A percentile compares a stretch with the other conserved stretches of the same genome.
Conservation (phyloP, 1,140 invertebrate genomes). For the Heterodera carotae region DNA sequence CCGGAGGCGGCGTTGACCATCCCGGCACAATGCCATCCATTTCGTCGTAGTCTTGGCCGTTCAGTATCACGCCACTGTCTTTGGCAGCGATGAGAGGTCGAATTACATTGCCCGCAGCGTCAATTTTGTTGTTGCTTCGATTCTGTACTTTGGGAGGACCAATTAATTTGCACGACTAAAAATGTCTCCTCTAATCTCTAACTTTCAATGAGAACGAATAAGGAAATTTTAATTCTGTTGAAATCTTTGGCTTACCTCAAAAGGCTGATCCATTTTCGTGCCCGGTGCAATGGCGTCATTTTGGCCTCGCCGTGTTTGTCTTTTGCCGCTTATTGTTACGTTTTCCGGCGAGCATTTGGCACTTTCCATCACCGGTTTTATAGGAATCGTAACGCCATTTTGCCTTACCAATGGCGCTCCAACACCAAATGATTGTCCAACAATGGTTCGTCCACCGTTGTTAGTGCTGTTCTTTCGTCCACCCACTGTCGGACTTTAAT, state of each 20-base stretch:
- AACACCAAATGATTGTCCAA: background rate
- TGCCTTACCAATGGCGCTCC: background rate
- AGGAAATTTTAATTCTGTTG: too few species aligned
- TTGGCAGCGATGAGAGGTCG: too few species aligned
- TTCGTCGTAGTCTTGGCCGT: background rate
- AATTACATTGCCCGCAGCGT: too few species aligned
- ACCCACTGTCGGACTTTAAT: background rate
- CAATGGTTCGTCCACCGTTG: slow-evolving; percentile 10
- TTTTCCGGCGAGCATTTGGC: background rate
- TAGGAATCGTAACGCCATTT: background rate
- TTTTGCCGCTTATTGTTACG: background rate
- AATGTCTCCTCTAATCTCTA: too few species aligned
- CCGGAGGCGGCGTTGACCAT: background rate
- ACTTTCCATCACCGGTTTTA: background rate
- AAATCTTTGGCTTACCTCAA: too few species aligned
- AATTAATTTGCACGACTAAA: too few species aligned
- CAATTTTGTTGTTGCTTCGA: too few species aligned
- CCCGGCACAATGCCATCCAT: background rate
- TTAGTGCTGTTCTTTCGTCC: background rate
- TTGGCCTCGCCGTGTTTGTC: background rate
- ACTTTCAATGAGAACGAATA: too few species aligned
- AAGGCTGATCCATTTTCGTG: too few species aligned
- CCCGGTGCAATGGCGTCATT: background rate
- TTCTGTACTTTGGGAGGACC: too few species aligned
- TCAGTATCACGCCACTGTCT: background rate